Evolutionary conservation across 2,888 invertebrate genomes (phyloP).

Genomic region (Stomorhina lunata): DNA sequence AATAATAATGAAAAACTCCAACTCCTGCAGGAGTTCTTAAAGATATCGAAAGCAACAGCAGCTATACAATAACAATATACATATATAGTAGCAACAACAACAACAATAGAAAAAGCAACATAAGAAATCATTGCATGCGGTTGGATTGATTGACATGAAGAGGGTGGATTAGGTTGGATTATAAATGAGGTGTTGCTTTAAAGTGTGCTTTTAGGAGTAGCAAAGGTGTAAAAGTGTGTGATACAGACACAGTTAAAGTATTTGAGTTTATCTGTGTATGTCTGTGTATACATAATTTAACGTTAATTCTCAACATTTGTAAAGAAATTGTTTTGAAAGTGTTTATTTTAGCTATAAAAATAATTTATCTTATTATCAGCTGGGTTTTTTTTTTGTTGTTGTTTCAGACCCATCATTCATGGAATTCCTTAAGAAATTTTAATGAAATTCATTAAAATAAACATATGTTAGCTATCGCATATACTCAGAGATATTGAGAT

Average conservation of each 20-base stretch:
- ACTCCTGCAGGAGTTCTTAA: not conserved
- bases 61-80: not conserved
- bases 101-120: too few species aligned
- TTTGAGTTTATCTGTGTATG: not conserved
- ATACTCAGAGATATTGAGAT: not conserved
- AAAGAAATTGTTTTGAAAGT: too few species aligned
- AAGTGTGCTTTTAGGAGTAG: not conserved
- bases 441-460: not conserved
- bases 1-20: too few species aligned
- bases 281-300: not conserved
- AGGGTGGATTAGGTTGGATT: conserved; percentile 11
- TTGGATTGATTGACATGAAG: conserved; percentile 41
- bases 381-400: not conserved
- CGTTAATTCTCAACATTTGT: not conserved
- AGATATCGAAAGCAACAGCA: not conserved
- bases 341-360: not conserved
- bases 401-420: not conserved
- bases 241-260: too few species aligned
- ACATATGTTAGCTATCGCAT: not conserved
- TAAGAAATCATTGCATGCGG: conserved; percentile 37
- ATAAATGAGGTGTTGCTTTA: conserved; percentile 31
- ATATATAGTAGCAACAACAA: not conserved
- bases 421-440: not conserved
- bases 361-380: conserved; percentile 9
- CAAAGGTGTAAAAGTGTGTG: too few species aligned